Base-by-base conservation (phyloP, 2,113 vertebrate species). In the Lophochroa leadbeateri region DNA sequence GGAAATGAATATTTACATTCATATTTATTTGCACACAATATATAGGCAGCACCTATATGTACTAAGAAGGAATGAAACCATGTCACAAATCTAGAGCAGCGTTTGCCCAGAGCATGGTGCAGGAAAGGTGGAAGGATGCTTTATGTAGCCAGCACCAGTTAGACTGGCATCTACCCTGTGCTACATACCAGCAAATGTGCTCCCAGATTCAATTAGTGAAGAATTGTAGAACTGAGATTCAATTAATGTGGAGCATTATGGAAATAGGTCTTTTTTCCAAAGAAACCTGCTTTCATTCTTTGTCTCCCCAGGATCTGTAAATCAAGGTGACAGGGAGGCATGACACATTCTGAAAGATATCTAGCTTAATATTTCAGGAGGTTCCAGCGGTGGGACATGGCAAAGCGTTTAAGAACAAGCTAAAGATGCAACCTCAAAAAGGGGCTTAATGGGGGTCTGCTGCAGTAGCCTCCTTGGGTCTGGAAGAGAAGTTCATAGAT, bases 291-390 rank as follows among this genome's bases (percentile, higher is more conserved):
- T 63, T 82, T 76, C 25, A 21, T 63, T 80, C 44, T 65, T 92
- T 82, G 10, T 69, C 43, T 90, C 58, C n/a, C 19, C 28, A 65
- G 11, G 19, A 76, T 82, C 21, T 61, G 19, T 52, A 80, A 72
- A 57, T 77, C 58, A 77, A 87, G 63, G 61, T 55, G 81, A 41
- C 18, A 60, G 31, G 20, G 46, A 94, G 29, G 15, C 39, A 57
- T 0, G 0, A 27, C 0, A 0, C 1, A 0, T 72, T 78, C 57
- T 72, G 78, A 18, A 77, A 69, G 53, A 24, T 15, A 12, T 77
- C 74, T 58, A 41, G 12, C 33, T 65, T 44, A 65, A 14, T 91
- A 47, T 68, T 85, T 79, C 49, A 67, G 31, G 28, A n/a, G 3
- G 17, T 78, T 6, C 29, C 75, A 52, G 52, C 1, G 3, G 61